Base-by-base conservation (phyloP, 2,888 invertebrate species). In the Ephialtes manifestator region DNA sequence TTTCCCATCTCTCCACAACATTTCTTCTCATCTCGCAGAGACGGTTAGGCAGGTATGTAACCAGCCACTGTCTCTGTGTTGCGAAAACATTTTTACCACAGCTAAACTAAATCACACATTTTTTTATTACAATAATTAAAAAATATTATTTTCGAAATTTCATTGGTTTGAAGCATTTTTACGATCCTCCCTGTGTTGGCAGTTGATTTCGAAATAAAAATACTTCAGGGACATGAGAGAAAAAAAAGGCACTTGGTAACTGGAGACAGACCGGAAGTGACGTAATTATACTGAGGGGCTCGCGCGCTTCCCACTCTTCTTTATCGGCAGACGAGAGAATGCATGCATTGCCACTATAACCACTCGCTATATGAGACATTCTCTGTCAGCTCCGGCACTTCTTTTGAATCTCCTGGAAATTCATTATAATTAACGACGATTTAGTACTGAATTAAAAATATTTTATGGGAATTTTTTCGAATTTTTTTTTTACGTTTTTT, bases 241-340 rank as follows among this genome's bases (percentile, higher is more conserved):
- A 68, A 39, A 43, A 24, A n/a, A 28, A n/a, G 39, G 78, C 43
- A 70, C 67, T 72, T 74, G 78, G 24, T 63, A 55, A 65, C 67
- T 31, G 58, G 53, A 46, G 39, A 48, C 48, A 24, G 76, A 75
- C 80, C 82, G 86, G 85, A 86, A 84, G 74, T 86, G 85, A 81
- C 71, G 78, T 81, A 74, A 85, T 81, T 53, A 53, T 13, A 48
- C n/a, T 39, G 70, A 15, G 55, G 68, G 75, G 46, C 68, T 70
- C 75, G 68, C 68, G 63, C 39, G 70, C 75, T 39, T 51, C 51
- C 71, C 83, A 68, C 68, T 63, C 79, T 76, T 74, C 75, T 75
- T 82, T 79, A 85, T 85, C 85, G 82, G 75, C 60, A 75, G 70
- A 82, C 82, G 76, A 67, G 79, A 43, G 67, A 39, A 72, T 68